phyloP scores from a whole-genome alignment of 1,140 invertebrate genomes.

The Tetramorium simillimum region DNA sequence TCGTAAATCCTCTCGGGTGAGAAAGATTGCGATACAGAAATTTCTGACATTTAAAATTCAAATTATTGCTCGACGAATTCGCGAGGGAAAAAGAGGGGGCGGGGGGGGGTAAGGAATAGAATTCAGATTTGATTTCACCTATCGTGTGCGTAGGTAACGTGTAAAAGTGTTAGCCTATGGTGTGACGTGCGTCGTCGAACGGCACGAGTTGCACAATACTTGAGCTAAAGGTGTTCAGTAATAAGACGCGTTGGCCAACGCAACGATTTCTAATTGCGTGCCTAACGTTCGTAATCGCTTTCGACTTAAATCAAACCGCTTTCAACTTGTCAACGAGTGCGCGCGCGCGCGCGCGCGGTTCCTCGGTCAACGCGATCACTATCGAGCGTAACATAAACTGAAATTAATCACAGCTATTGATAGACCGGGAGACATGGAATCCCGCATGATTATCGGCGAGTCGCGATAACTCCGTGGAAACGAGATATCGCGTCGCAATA shows the following conservation, averaged over 20 bases:
- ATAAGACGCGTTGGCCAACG: constrained; percentile 48
- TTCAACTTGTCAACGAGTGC: constrained; percentile 30
- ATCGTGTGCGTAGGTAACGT: neutral
- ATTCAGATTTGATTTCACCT: constrained; percentile 38
- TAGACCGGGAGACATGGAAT: neutral
- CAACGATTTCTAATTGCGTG: constrained; percentile 59
- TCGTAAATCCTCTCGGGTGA: neutral
- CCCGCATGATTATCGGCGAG: neutral
- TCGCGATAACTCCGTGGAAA: constrained; percentile 6
- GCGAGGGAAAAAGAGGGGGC: neutral
- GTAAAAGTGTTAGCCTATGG: neutral
- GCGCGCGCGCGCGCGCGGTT: constrained; percentile 19
- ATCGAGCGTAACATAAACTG: neutral
- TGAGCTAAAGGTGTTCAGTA: constrained; percentile 40
- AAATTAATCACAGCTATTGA: constrained; percentile 5
- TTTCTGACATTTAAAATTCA: neutral
- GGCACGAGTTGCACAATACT: constrained; percentile 41
- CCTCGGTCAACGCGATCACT: neutral
- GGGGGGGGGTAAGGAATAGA: neutral
- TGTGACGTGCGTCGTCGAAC: neutral
- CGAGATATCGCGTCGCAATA: neutral
- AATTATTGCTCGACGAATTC: too few species aligned
- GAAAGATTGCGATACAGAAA: neutral
- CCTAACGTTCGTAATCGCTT: constrained; percentile 57
- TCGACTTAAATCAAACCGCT: constrained; percentile 45